Percentiles rank a stretch among this genome's conserved stretches.
Conservation (phyloP, 1,140 invertebrate species). For the Trichonephila clavata region DNA sequence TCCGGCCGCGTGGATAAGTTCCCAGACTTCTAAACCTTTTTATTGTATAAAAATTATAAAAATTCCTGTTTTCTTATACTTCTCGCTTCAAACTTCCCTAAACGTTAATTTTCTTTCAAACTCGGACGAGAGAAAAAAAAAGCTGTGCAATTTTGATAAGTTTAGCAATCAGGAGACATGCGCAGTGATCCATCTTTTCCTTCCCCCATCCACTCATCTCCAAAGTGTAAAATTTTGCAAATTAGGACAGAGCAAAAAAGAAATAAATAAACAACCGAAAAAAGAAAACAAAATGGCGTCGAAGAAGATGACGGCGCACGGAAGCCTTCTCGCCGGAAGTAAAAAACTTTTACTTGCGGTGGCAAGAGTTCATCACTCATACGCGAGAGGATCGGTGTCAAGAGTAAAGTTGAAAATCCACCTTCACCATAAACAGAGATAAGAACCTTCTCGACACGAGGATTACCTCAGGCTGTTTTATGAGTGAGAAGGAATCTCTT, state of each 20-base stretch:
- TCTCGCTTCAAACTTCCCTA: too few species aligned
- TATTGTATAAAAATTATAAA: too few species aligned
- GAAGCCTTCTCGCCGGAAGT: not conserved
- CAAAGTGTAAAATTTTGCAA: not conserved
- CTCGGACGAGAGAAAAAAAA: too few species aligned
- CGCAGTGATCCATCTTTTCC: not conserved
- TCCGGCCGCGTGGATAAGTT: too few species aligned
- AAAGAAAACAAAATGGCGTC: not conserved
- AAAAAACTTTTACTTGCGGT: not conserved
- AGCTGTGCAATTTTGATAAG: too few species aligned
- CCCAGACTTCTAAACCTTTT: too few species aligned
- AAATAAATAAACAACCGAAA: not conserved
- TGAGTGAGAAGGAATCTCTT: not conserved
- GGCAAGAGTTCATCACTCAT: slow-evolving; percentile 38
- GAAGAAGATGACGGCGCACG: not conserved
- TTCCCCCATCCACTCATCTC: not conserved
- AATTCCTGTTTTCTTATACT: too few species aligned
- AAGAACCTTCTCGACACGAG: not conserved
- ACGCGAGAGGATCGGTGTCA: not conserved
- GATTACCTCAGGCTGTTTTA: slow-evolving; percentile 35
- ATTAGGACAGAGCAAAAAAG: not conserved
- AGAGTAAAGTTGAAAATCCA: slow-evolving; percentile 35
- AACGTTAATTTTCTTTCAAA: too few species aligned
- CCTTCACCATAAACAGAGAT: slow-evolving; percentile 14
- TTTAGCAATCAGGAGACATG: not conserved